Base-by-base conservation (phyloP, 2,888 invertebrate genomes). In the Corythucha ciliata region DNA sequence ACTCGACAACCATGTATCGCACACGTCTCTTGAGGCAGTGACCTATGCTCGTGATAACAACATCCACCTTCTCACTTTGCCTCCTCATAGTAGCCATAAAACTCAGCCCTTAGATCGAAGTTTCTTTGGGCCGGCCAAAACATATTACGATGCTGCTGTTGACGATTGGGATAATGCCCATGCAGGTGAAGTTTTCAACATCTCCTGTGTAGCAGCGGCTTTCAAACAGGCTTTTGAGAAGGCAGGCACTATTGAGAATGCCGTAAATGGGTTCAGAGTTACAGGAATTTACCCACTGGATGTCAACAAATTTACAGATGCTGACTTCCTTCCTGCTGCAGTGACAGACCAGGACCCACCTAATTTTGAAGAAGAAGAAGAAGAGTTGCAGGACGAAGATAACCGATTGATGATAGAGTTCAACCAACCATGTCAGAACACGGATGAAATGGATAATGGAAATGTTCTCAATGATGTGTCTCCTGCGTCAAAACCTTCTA, bases 11-110 rank as follows among this genome's bases (percentile, higher is more conserved):
- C 37, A 63, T 48, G 22, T 25, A 10, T 60, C 57, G 22, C 61
- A 61, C 32, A 60, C 58, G 47, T 54, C 57, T 4, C 47, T 63
- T n/a, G 52, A 4, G 24, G 4, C 40, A 22, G 12, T 14, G 7
- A 40, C 8, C 7, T 24, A 40, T 40, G 5, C 40, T 22, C 21
- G 24, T 6, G 24, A 40, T 40, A 40, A 40, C 24, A 20, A 40
- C 24, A 40, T 40, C 40, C 40, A 40, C 24, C 21, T 40, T 40
- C 40, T 40, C 24, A 40, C 40, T 22, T 40, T 37, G 18, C 37
- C 37, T 10, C 37, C 29, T 14, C 60, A 60, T 47, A 29, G 29
- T 29, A 29, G 29, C 34, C 34, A 34, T 34, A 10, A 34, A 34
- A 34, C 34, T 16, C 34, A 6, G 34, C 34, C 34, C 34, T 34